Base-by-base conservation (phyloP, 2,888 invertebrate genomes). In the Troides aeacus region DNA sequence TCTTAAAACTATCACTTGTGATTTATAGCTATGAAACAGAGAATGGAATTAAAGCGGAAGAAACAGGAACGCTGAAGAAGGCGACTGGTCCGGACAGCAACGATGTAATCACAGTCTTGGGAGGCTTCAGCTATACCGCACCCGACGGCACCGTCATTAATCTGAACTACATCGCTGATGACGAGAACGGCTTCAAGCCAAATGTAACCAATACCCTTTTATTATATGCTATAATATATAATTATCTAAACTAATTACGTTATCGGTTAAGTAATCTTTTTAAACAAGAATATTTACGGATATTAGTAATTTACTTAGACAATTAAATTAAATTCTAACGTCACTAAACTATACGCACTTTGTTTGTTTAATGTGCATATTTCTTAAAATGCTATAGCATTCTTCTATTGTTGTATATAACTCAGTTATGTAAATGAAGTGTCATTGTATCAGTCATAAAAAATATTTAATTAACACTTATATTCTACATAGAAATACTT, bases 11-110 rank as follows among this genome's bases (percentile, higher is more conserved):
- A 17, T 46, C 46, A n/a, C n/a, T 53, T n/a, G n/a, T 53, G 4
- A 63, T 77, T 89, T 88, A 61, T 84, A 97, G 97, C 82, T 97
- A 94, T 81, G 96, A 97, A 90, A 95, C 96, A 24, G 96, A 95
- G 71, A 97, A 97, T 81, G 96, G 96, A 70, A 97, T 97, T 70
- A 95, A 96, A 82, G 96, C 95, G 1, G 95, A 97, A 81, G 97
- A 97, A 87, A 94, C 94, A 21, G 97, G 97, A 21, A 95, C 95
- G 39, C 84, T 97, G 77, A 96, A 96, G 89, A 95, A 95, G 81
- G 95, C 95, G 12, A 93, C 93, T 66, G 93, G 95, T 64, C 93
- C 96, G 1, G 95, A 96, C 73, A 88, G 93, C 6, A 93, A 93
- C 73, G 95, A 95, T 82, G 95, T 95, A 23, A 94, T 95, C 68